Base-by-base conservation (phyloP, 2,888 invertebrate species). In the Cataglyphis livida region DNA sequence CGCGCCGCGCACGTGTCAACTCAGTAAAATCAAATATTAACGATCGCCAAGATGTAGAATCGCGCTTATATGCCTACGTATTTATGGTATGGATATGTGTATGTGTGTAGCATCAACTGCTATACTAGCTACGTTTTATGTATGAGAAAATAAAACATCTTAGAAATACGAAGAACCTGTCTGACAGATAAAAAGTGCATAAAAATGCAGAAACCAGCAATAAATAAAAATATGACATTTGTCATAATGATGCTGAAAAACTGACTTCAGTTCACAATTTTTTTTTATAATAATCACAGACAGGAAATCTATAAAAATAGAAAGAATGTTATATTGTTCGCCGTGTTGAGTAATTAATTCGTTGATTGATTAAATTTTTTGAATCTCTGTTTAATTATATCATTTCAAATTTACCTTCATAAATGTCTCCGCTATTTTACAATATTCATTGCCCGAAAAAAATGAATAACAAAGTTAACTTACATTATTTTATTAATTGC, bases 11-110 rank as follows among this genome's bases (percentile, higher is more conserved):
- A 41, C 75, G 71, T 75, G 85, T 82, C 87, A 85, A 74, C 85
- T 82, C 84, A 71, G 85, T 84, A 88, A 90, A 90, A 90, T 87
- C 90, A 87, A 90, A 90, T 89, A 90, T 89, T 88, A 90, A 89
- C 90, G 88, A 84, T 88, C 82, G 79, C 38, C 59, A 28, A 44
- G 57, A 71, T 41, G 64, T 73, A 81, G 79, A 83, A 83, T 84
- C 84, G 68, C 44, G 35, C 38, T 61, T 57, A 79, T 62, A 68
- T 41, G 41, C 35, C 48, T 61, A 44, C 41, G 70, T 70, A 85
- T 88, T 86, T 84, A 88, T 83, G 86, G 62, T 81, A 85, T 64
- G 74, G 84, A 84, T 51, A 82, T 35, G 35, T 6, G 35, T 6
- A 6, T 35, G 32, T 32, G 35, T 35, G 35, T 35, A 35, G 71